Conservation (phyloP, 2,797 vertebrate genomes). For the Sciurus vulgaris region DNA sequence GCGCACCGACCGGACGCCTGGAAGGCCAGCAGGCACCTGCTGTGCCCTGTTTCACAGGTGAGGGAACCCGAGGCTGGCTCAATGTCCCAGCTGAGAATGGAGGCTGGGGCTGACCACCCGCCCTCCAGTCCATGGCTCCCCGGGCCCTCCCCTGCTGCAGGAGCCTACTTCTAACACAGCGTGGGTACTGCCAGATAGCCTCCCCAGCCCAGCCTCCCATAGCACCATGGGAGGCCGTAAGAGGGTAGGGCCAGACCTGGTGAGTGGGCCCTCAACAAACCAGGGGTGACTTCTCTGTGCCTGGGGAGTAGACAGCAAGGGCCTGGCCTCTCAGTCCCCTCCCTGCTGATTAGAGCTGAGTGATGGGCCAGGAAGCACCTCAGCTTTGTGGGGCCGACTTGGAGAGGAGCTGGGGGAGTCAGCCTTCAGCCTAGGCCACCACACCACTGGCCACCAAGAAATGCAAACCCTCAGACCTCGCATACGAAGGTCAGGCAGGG, state of each 20-base stretch:
- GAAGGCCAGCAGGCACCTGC: background rate
- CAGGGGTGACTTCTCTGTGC: background rate
- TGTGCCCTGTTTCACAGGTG: background rate
- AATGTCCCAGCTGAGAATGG: background rate
- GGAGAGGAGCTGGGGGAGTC: background rate
- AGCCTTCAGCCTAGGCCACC: background rate
- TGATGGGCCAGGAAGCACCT: background rate
- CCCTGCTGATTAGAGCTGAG: background rate
- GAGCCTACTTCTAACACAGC: background rate
- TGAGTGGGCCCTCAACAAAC: background rate
- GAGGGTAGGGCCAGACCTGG: background rate
- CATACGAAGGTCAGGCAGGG: background rate
- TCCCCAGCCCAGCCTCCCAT: background rate
- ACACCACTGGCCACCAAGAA: background rate
- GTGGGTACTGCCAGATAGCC: accelerated
- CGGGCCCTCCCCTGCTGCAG: background rate
- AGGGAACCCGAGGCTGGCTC: background rate
- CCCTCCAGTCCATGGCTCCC: background rate
- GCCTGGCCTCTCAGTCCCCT: background rate
- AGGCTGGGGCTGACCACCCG: too few species aligned
- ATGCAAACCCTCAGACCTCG: background rate
- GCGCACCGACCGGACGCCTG: background rate
- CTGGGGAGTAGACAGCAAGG: background rate
- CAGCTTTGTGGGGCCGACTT: background rate
- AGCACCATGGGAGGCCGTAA: background rate